A percentile compares a stretch with the other conserved stretches of the same genome.
These are phyloP conservation scores for Osmerus mordax DNA, from an alignment of 2,113 vertebrate genomes.

Conservation along the genomic window DNA sequence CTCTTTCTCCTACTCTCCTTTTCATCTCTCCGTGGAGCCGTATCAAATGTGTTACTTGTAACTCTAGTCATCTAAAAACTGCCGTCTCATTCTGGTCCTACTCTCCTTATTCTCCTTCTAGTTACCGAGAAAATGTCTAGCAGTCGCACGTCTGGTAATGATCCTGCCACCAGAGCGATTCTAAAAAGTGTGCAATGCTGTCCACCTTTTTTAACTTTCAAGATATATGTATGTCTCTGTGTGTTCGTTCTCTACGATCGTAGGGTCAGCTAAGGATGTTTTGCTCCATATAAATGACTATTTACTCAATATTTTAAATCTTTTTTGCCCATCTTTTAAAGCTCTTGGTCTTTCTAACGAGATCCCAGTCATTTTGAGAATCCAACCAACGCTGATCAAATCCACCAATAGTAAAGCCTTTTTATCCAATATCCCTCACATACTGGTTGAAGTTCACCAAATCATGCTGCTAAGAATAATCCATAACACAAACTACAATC, in stretches of 20 bases:
- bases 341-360: not conserved
- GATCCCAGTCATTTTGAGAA: not conserved
- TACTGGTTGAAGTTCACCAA: not conserved
- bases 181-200: not conserved
- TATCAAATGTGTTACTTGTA: no score
- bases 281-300: not conserved
- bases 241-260: not conserved
- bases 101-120: no score
- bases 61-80: no score
- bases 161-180: not conserved
- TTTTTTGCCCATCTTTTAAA: not conserved
- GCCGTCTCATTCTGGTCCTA: no score
- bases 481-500: not conserved
- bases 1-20: no score
- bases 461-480: not conserved
- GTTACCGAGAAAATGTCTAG: constrained; percentile 7
- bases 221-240: not conserved
- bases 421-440: not conserved
- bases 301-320: not conserved
- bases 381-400: not conserved
- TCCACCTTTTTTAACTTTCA: not conserved
- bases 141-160: not conserved
- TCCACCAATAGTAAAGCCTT: not conserved
- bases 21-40: no score
- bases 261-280: not conserved